Evolutionary conservation across 2,888 invertebrate species (phyloP).

Genomic region (Trachelus stipa): DNA sequence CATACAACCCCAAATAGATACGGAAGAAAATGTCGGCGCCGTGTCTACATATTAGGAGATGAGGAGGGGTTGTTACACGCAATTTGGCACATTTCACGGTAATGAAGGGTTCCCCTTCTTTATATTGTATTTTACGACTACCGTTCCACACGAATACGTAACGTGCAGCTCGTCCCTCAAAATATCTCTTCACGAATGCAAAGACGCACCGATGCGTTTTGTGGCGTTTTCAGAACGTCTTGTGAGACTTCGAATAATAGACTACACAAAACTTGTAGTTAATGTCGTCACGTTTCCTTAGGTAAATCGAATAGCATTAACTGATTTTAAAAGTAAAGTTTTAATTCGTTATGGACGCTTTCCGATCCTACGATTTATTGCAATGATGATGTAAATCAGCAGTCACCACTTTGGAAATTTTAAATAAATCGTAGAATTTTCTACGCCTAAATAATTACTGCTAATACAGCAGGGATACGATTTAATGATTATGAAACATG

Average conservation of each 20-base stretch:
- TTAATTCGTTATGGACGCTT: not conserved
- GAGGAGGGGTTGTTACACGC: slow-evolving; percentile 54
- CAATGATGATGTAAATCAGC: not conserved
- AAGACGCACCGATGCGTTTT: not conserved
- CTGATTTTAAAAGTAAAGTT: not conserved
- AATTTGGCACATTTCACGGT: slow-evolving; percentile 58
- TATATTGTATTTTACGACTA: slow-evolving; percentile 50
- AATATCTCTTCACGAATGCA: slow-evolving; percentile 2
- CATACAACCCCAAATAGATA: not conserved
- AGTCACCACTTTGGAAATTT: not conserved
- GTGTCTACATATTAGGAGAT: slow-evolving; percentile 1
- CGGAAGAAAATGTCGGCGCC: not conserved
- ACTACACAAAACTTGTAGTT: not conserved
- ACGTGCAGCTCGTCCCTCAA: slow-evolving; percentile 50
- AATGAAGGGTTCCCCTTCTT: slow-evolving; percentile 48
- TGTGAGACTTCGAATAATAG: not conserved
- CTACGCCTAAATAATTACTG: not conserved
- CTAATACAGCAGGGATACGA: not conserved
- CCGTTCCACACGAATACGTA: slow-evolving; percentile 46
- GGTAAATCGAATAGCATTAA: not conserved
- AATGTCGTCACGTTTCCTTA: not conserved
- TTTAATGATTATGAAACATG: not conserved
- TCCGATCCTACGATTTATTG: not conserved
- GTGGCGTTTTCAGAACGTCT: not conserved
- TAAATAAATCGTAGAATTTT: not conserved